These are phyloP conservation scores for Ellobius talpinus DNA, from an alignment of 2,113 vertebrate genomes.

Conservation along the genomic window DNA sequence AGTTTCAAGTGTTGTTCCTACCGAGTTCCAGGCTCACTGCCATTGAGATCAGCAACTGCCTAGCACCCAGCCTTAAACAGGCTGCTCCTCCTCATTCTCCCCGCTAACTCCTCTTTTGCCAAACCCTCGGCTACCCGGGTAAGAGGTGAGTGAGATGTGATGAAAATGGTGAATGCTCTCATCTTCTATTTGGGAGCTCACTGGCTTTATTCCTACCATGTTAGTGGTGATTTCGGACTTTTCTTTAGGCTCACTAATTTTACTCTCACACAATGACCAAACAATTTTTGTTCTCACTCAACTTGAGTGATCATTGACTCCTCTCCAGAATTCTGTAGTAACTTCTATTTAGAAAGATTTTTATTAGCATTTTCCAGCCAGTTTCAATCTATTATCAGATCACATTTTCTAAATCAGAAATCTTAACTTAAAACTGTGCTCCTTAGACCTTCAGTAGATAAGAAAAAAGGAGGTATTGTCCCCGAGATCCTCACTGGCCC, in stretches of 20 bases:
- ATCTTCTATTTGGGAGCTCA: not conserved
- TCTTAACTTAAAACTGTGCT: not conserved
- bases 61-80: not conserved
- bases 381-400: not conserved
- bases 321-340: not conserved
- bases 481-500: not conserved
- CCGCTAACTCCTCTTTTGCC: not conserved
- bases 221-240: conserved; percentile 21
- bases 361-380: not conserved
- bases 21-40: not conserved
- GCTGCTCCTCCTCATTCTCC: not conserved
- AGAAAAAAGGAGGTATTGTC: not conserved
- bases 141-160: not conserved
- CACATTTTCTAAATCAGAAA: not conserved
- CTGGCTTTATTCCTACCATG: not conserved
- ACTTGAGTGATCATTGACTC: not conserved
- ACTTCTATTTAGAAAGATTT: not conserved
- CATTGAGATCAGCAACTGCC: not conserved
- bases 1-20: not conserved
- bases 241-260: not conserved
- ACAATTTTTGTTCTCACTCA: not conserved
- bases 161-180: not conserved
- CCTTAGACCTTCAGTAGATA: not conserved
- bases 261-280: not conserved
- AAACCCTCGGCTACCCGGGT: not conserved